A percentile compares a stretch with the other conserved stretches of the same genome.
These are phyloP conservation scores for Lycia hirtaria DNA, from an alignment of 2,888 invertebrate species.

Conservation along the genomic window DNA sequence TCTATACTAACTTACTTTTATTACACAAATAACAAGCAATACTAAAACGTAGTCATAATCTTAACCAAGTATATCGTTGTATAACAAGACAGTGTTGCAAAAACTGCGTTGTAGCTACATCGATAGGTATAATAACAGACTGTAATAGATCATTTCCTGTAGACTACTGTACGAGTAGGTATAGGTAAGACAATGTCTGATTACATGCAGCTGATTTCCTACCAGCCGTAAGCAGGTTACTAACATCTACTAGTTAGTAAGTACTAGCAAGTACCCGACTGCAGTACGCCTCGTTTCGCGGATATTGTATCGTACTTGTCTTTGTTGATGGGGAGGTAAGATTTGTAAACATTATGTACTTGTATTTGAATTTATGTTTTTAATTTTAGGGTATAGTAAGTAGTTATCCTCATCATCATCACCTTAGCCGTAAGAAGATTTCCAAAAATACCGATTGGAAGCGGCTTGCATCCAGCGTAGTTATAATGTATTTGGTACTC, in stretches of 20 bases:
- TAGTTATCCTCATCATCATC: too few species aligned
- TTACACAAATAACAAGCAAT: too few species aligned
- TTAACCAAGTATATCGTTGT: too few species aligned
- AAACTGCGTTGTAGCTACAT: neutral
- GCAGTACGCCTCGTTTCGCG: conserved; percentile 3
- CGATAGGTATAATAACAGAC: too few species aligned
- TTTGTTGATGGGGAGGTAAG: conserved; percentile 4
- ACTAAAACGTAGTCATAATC: too few species aligned
- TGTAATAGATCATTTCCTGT: conserved; percentile 25
- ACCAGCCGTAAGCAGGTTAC: conserved; percentile 9
- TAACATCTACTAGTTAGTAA: neutral
- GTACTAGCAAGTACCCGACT: neutral
- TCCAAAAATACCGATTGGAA: too few species aligned
- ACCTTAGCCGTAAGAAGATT: too few species aligned
- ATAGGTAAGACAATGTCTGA: conserved; percentile 27
- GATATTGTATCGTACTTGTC: conserved; percentile 3
- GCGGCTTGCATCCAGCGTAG: too few species aligned
- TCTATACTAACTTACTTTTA: too few species aligned
- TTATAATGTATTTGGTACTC: too few species aligned
- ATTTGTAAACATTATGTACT: neutral
- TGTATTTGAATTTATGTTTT: neutral
- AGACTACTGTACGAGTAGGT: too few species aligned
- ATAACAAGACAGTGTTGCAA: too few species aligned
- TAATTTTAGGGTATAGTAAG: neutral
- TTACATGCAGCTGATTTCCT: conserved; percentile 21